Evolutionary conservation across 1,140 invertebrate genomes (phyloP).

Genomic region (Gonatopus flavifemur): DNA sequence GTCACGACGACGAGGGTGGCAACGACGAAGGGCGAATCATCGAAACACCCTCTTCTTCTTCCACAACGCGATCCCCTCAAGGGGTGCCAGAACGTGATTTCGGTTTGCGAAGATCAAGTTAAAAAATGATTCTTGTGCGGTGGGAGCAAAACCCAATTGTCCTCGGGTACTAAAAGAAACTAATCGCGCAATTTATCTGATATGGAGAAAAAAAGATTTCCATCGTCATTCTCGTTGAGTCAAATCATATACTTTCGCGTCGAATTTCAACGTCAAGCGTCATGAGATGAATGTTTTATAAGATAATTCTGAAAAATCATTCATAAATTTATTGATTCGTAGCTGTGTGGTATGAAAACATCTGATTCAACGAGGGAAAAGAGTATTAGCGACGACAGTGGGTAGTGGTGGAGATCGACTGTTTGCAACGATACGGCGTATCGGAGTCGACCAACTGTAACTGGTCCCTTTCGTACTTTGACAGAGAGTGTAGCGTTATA

Average conservation of each 20-base stretch:
- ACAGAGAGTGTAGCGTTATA: constrained; percentile 34
- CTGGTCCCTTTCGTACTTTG: constrained; percentile 32
- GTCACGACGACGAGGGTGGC: constrained; percentile 49
- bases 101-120: constrained; percentile 36
- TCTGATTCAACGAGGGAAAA: constrained; percentile 15
- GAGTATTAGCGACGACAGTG: constrained; percentile 18
- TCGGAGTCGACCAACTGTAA: constrained; percentile 38
- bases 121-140: constrained; percentile 50
- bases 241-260: not conserved
- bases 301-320: too few species aligned
- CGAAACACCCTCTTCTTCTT: constrained; percentile 40
- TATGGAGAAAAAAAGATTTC: constrained; percentile 1
- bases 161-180: constrained; percentile 5
- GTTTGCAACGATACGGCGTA: constrained; percentile 43
- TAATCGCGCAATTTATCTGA: constrained; percentile 29
- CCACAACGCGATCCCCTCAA: constrained; percentile 35
- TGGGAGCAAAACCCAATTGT: constrained; percentile 24
- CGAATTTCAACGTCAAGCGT: constrained; percentile 21
- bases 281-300: too few species aligned
- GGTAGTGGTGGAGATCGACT: too few species aligned
- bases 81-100: constrained; percentile 50
- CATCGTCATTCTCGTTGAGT: constrained; percentile 1
- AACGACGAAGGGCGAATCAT: constrained; percentile 39
- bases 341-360: not conserved
- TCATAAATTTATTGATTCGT: too few species aligned